Evolutionary conservation across 92 coral and sea anemone genomes (phyloP).

Genomic region (Umimayanthus chanpuru): DNA sequence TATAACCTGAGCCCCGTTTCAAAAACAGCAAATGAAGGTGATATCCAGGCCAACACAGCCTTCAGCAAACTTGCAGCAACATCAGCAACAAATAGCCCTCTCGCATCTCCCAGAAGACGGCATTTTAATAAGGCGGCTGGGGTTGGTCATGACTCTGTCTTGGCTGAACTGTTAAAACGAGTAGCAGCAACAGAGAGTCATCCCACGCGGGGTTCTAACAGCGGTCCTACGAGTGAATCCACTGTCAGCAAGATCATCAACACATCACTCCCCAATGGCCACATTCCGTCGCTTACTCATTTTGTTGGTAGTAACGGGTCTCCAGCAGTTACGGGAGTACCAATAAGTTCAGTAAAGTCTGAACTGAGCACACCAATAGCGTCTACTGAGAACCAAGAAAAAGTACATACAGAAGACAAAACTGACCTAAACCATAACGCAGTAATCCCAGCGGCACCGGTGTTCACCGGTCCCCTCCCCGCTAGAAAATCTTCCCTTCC

Average conservation of each 20-base stretch:
- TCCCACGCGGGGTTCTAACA: background rate
- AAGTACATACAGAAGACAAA: background rate
- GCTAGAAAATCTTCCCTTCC: background rate
- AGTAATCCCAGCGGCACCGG: conserved; percentile 30
- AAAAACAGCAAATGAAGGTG: background rate
- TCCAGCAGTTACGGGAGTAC: background rate
- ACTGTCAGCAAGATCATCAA: background rate
- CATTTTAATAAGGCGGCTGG: conserved; percentile 19
- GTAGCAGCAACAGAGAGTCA: conserved; percentile 5
- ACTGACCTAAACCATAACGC: background rate
- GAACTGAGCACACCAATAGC: background rate
- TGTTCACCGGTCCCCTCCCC: conserved; percentile 2
- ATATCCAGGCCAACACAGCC: background rate
- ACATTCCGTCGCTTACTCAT: background rate
- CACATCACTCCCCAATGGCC: background rate
- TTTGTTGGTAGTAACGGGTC: background rate
- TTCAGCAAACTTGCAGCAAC: background rate
- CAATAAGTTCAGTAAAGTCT: background rate
- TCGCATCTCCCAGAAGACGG: background rate
- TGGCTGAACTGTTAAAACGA: conserved; percentile 31
- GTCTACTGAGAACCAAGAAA: background rate
- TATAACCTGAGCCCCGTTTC: background rate
- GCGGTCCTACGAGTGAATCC: background rate
- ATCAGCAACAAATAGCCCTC: background rate
- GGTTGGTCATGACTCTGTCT: background rate